Evolutionary conservation across 2,113 vertebrate genomes (phyloP).

Genomic region (Carassius gibelio): DNA sequence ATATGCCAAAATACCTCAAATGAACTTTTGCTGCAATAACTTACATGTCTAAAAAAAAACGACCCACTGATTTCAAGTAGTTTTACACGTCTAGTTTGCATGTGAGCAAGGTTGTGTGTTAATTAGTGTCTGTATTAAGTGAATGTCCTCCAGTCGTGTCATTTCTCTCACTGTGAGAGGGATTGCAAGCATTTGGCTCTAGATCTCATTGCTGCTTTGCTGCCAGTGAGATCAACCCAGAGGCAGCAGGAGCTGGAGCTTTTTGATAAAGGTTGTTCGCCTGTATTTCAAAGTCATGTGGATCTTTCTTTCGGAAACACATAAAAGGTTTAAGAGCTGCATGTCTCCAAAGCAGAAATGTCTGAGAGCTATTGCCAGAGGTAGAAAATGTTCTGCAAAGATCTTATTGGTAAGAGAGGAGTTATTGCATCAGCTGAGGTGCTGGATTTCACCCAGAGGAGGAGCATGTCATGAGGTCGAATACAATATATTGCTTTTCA

Average conservation of each 20-base stretch:
- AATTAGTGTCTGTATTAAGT: slow-evolving; percentile 27
- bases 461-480: slow-evolving; percentile 37
- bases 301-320: background rate
- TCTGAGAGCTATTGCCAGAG: slow-evolving; percentile 11
- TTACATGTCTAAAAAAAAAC: background rate
- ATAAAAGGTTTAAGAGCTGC: slow-evolving; percentile 24
- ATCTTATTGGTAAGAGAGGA: slow-evolving; percentile 6
- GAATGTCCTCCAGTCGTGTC: slow-evolving; percentile 53
- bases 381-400: slow-evolving; percentile 3
- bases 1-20: background rate
- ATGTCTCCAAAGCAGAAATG: slow-evolving; percentile 12
- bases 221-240: background rate
- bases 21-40: background rate
- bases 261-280: slow-evolving; percentile 14
- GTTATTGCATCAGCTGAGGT: slow-evolving; percentile 36
- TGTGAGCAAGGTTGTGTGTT: background rate
- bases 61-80: background rate
- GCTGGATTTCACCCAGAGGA: slow-evolving; percentile 34
- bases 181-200: background rate
- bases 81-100: background rate
- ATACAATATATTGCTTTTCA: slow-evolving; percentile 30
- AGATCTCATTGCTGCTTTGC: background rate
- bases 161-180: background rate
- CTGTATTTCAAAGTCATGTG: background rate
- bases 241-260: background rate